Conservation (phyloP, 1,140 invertebrate genomes). For the Caenorhabditis latens region DNA sequence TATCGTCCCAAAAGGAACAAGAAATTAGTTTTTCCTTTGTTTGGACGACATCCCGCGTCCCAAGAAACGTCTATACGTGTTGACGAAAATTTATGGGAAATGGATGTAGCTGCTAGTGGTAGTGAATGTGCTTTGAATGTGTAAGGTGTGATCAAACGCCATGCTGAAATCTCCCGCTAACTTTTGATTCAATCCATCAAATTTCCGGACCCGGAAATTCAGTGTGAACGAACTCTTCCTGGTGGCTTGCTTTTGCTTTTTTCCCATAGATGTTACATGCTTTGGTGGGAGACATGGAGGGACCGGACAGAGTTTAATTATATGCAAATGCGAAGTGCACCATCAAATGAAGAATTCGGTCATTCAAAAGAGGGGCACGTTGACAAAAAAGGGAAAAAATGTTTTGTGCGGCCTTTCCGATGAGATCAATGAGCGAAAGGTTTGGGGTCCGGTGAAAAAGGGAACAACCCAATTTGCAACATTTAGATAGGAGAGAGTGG, state of each 20-base stretch:
- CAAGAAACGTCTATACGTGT: neutral
- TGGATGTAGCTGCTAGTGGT: neutral
- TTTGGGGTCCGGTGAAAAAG: neutral
- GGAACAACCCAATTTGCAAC: slow-evolving; percentile 35
- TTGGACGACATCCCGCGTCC: slow-evolving; percentile 13
- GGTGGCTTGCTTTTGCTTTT: neutral
- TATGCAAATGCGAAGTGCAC: slow-evolving; percentile 40
- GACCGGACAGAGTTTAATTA: slow-evolving; percentile 45
- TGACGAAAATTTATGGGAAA: slow-evolving; percentile 43
- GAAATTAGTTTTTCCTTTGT: slow-evolving; percentile 54
- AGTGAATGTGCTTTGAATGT: neutral
- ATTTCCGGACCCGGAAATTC: slow-evolving; percentile 8
- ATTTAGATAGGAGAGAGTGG: neutral
- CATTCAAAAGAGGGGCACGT: slow-evolving; percentile 36
- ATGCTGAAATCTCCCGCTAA: neutral
- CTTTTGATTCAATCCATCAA: neutral
- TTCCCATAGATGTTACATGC: neutral
- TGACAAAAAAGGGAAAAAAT: slow-evolving; percentile 17
- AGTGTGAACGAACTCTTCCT: slow-evolving; percentile 11
- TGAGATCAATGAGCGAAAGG: slow-evolving; percentile 44
- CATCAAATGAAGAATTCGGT: slow-evolving; percentile 54
- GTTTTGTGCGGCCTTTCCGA: slow-evolving; percentile 32
- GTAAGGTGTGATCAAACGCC: neutral
- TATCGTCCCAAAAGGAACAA: slow-evolving; percentile 35
- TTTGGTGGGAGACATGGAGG: neutral